Base-by-base conservation (phyloP, 2,113 vertebrate genomes). In the Malaclemys terrapin region DNA sequence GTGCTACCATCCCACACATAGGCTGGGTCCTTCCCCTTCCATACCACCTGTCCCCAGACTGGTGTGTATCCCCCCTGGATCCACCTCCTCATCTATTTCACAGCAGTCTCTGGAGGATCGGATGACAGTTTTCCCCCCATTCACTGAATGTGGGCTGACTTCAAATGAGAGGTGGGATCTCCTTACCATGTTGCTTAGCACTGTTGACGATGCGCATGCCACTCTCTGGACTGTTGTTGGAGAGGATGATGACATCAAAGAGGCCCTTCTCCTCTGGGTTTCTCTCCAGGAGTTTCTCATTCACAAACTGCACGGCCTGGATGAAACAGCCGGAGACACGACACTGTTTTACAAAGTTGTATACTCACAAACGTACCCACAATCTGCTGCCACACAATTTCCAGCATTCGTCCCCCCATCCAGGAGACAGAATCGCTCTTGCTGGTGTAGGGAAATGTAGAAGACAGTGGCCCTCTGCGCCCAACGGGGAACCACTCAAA, bases 211-310 rank as follows among this genome's bases (percentile, higher is more conserved):
- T 96, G 90, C 96, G 93, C 2, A 75, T 9, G 1, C 98, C 96
- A 1, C 97, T 98, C 95, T 98, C 97, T 1, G 98, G 98, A 54
- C 93, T 97, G 84, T 96, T 95, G 91, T 98, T 98, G 84, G 98
- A 98, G 72, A 99, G 95, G 89, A 99, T 95, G n/a, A 99, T 79
- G 76, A 99, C 93, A 45, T 99, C 98, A 35, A 99, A 98, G 83
- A 98, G 98, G 62, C 97, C 94, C 31, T 94, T 96, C 87, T 99
- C 98, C 12, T 93, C 80, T 2, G 98, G 96, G 92, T 98, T 94
- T 56, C 81, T 95, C 85, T 98, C 96, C 95, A 98, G 86, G 52
- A 99, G 98, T 62, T 93, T 98, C 69, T 97, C 1, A 2, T 99
- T 99, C 72, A 98, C 98, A 49, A 82, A 97, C 91, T 98, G 98